Evolutionary conservation across 2,888 invertebrate species (phyloP).

Genomic region (Nasonovia ribisnigri): DNA sequence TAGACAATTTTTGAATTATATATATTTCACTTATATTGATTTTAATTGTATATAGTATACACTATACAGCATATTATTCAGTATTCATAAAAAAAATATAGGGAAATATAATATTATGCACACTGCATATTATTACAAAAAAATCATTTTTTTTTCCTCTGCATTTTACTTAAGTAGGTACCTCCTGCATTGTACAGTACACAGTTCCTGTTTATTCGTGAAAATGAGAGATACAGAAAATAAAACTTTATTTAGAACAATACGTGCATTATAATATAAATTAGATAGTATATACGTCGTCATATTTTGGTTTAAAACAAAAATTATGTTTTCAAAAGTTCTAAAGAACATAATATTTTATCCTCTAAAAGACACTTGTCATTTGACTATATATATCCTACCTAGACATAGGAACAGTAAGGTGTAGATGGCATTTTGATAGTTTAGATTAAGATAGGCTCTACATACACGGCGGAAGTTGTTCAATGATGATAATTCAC

Average conservation of each 20-base stretch:
- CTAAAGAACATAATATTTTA: neutral
- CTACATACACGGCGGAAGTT: slow-evolving; percentile 17
- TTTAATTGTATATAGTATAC: neutral
- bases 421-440: slow-evolving; percentile 40
- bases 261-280: neutral
- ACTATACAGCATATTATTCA: neutral
- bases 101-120: neutral
- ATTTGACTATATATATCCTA: neutral
- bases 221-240: neutral
- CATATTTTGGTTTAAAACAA: slow-evolving; percentile 3
- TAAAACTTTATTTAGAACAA: slow-evolving; percentile 5
- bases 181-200: neutral
- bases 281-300: neutral
- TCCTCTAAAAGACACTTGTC: neutral
- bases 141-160: neutral
- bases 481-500: slow-evolving; percentile 54
- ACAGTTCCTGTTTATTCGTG: neutral
- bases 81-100: neutral
- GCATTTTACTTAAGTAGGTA: neutral
- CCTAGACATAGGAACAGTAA: neutral
- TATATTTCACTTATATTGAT: neutral
- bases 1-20: neutral
- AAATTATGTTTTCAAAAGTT: slow-evolving; percentile 11
- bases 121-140: neutral
- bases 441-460: slow-evolving; percentile 31